Conservation (phyloP, 2,113 vertebrate species). For the Hippoglossus stenolepis region DNA sequence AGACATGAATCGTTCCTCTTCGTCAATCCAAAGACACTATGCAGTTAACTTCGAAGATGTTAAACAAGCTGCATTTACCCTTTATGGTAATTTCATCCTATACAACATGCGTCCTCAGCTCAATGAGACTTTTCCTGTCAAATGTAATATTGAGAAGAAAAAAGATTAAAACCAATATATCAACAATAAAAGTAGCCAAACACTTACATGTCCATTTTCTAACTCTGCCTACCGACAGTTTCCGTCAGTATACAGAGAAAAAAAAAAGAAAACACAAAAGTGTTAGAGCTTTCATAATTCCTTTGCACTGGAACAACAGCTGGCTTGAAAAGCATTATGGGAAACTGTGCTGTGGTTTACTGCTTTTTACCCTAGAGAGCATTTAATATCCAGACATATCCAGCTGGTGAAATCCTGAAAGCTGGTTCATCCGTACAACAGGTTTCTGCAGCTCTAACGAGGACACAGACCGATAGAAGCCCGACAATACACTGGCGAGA, state of each 20-base stretch:
- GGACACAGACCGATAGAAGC: slow-evolving; percentile 14
- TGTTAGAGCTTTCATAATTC: slow-evolving; percentile 25
- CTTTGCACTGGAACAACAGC: slow-evolving; percentile 43
- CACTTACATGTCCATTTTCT: not conserved
- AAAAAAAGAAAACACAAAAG: not conserved
- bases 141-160: not conserved
- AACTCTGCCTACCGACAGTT: not conserved
- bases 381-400: slow-evolving; percentile 49
- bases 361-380: slow-evolving; percentile 44
- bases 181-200: not conserved
- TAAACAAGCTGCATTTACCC: not conserved
- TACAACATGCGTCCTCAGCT: not conserved
- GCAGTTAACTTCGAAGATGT: not conserved
- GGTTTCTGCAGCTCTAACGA: slow-evolving; percentile 15
- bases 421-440: slow-evolving; percentile 38
- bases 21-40: not conserved
- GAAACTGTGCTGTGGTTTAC: slow-evolving; percentile 43
- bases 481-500: not conserved
- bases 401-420: slow-evolving; percentile 45
- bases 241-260: not conserved
- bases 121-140: not conserved
- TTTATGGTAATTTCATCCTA: not conserved
- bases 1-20: too few relatives aligned
- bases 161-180: not conserved
- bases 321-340: slow-evolving; percentile 50